phyloP scores from a whole-genome alignment of 2,888 invertebrate species.

The Dexiosoma caninum region DNA sequence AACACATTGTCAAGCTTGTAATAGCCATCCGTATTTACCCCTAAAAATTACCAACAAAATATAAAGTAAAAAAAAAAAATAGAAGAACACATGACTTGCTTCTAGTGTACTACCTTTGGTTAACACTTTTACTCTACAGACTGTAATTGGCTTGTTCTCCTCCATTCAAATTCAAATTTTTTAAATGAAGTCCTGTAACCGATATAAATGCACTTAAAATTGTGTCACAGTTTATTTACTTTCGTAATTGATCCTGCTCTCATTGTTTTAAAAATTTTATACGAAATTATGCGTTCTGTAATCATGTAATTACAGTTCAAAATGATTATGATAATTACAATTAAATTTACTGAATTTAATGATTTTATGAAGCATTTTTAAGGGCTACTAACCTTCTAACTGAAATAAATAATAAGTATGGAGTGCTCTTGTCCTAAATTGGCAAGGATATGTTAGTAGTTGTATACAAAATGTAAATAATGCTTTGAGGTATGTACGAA shows the following conservation, averaged over 20 bases:
- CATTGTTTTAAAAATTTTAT: background rate
- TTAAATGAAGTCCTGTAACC: background rate
- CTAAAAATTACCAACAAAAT: background rate
- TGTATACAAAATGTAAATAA: too few relatives aligned
- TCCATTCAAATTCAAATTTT: background rate
- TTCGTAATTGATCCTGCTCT: constrained; percentile 25
- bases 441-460: too few relatives aligned
- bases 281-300: background rate
- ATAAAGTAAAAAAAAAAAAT: background rate
- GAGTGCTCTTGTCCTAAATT: too few relatives aligned
- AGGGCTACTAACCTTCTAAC: too few relatives aligned
- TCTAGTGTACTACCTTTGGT: background rate
- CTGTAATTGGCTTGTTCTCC: background rate
- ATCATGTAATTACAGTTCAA: constrained; percentile 12
- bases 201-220: background rate
- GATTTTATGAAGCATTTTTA: background rate
- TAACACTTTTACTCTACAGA: background rate
- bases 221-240: constrained; percentile 9
- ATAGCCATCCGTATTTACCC: background rate
- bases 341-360: background rate
- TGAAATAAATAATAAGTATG: too few relatives aligned
- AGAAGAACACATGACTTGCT: constrained; percentile 23
- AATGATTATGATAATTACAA: constrained; percentile 13
- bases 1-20: background rate
- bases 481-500: too few relatives aligned